Percentiles rank a stretch among this genome's conserved stretches.
Conservation (phyloP, 1,140 invertebrate species). For the Heliconius himera region DNA sequence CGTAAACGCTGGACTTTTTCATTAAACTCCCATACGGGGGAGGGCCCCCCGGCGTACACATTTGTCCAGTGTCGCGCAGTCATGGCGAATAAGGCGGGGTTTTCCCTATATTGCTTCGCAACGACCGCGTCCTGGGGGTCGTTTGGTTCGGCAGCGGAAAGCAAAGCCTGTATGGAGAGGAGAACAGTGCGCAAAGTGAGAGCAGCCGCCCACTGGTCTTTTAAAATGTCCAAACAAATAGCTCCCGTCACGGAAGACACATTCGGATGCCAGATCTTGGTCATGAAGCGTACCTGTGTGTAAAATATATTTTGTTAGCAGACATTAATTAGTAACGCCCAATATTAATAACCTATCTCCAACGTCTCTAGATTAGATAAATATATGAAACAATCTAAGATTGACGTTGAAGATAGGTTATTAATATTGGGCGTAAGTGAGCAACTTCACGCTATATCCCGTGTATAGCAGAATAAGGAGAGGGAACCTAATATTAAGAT, state of each 20-base stretch:
- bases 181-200: conserved; percentile 97
- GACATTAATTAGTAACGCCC: too few relatives aligned
- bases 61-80: conserved; percentile 89
- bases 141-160: conserved; percentile 59
- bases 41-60: conserved; percentile 94
- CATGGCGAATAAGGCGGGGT: conserved; percentile 50
- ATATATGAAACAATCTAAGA: too few relatives aligned
- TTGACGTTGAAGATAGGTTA: too few relatives aligned
- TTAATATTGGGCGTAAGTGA: too few relatives aligned
- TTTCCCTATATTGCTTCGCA: conserved; percentile 61
- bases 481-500: too few relatives aligned
- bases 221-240: conserved; percentile 99
- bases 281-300: conserved; percentile 92
- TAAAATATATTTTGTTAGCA: background rate
- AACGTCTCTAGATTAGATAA: too few relatives aligned
- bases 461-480: too few relatives aligned
- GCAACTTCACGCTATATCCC: too few relatives aligned
- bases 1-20: conserved; percentile 90
- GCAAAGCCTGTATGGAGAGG: conserved; percentile 58
- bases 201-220: conserved; percentile 99
- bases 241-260: conserved; percentile 99
- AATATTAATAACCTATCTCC: too few relatives aligned
- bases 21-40: conserved; percentile 86
- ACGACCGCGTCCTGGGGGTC: conserved; percentile 66
- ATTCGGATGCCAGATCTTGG: conserved; percentile 99